These are phyloP conservation scores for Vanessa tameamea DNA, from an alignment of 1,140 invertebrate genomes.

Conservation along the genomic window DNA sequence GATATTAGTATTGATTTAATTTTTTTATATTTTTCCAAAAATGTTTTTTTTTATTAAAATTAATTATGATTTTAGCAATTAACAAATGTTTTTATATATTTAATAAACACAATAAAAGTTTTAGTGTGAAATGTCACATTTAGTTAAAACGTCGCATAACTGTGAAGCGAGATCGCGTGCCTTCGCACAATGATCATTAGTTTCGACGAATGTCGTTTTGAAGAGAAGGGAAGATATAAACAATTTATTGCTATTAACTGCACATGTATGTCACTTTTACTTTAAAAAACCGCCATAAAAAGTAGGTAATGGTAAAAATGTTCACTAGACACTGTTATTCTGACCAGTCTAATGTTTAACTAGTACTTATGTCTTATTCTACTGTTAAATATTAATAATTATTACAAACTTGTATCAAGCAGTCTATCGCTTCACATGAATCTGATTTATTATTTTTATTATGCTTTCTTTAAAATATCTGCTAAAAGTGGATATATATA, in stretches of 20 bases:
- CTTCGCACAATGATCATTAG: slow-evolving; percentile 36
- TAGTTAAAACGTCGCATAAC: slow-evolving; percentile 2
- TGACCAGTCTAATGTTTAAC: background rate
- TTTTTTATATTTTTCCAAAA: too few relatives aligned
- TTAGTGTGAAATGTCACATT: background rate
- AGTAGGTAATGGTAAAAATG: background rate
- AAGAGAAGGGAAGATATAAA: slow-evolving; percentile 1
- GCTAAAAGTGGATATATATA: too few relatives aligned
- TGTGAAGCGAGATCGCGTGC: slow-evolving; percentile 38
- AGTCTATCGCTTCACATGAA: too few relatives aligned
- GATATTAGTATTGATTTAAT: too few relatives aligned
- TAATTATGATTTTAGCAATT: too few relatives aligned
- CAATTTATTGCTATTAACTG: background rate
- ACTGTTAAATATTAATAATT: too few relatives aligned
- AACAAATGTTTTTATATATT: too few relatives aligned
- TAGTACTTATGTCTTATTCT: too few relatives aligned
- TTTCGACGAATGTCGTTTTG: slow-evolving; percentile 24
- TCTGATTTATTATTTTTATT: too few relatives aligned
- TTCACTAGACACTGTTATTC: background rate
- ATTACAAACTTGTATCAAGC: too few relatives aligned
- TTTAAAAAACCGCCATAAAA: background rate
- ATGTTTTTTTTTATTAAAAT: too few relatives aligned
- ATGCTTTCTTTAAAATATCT: too few relatives aligned
- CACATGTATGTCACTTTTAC: slow-evolving; percentile 6
- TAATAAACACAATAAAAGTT: background rate